Conservation (phyloP, 2,113 vertebrate species). For the Stigmatopora argus region DNA sequence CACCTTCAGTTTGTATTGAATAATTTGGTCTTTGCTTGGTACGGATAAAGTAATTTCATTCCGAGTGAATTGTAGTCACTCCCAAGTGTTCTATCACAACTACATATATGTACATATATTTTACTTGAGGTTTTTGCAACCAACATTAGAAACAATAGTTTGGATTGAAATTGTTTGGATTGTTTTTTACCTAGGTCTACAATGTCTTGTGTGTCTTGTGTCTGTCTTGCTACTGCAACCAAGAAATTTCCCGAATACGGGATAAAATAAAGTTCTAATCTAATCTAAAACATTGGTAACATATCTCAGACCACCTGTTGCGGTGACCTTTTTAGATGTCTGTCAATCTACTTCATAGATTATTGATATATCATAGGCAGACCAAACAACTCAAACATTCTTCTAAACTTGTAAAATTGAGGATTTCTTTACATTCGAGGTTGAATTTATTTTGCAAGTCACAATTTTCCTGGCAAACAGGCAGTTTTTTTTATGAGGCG, state of each 20-base stretch:
- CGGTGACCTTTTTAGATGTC: not conserved
- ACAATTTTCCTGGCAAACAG: not conserved
- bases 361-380: not conserved
- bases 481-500: not conserved
- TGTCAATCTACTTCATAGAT: not conserved
- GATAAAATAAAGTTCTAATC: no score
- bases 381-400: not conserved
- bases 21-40: not conserved
- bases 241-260: no score
- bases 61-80: not conserved
- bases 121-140: not conserved
- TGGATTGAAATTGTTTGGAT: no score
- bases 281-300: not conserved
- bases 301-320: not conserved
- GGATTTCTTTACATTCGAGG: not conserved
- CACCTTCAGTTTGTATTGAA: not conserved
- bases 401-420: slow-evolving; percentile 1
- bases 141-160: not conserved
- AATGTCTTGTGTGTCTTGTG: no score
- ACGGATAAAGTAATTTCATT: not conserved
- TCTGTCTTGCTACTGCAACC: no score
- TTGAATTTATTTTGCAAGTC: not conserved
- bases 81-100: not conserved
- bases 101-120: not conserved
- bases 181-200: no score